Conservation (phyloP, 2,888 invertebrate genomes). For the Dorcus parallelipipedus region DNA sequence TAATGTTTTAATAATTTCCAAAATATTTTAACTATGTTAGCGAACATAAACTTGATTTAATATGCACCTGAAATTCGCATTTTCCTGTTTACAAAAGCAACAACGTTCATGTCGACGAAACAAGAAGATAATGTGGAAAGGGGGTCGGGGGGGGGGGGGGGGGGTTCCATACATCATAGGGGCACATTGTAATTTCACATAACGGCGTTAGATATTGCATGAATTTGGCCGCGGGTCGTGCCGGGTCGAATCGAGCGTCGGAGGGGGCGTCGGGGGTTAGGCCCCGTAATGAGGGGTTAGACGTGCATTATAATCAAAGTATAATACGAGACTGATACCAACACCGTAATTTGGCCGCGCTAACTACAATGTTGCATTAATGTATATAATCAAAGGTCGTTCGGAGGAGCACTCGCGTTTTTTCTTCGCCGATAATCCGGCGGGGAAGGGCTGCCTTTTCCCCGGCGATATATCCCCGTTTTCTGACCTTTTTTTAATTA, state of each 20-base stretch:
- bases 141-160: slow-evolving; percentile 4
- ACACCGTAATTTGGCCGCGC: slow-evolving; percentile 26
- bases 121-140: slow-evolving; percentile 1
- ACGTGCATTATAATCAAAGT: slow-evolving; percentile 26
- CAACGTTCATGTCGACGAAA: slow-evolving; percentile 6
- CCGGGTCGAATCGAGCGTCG: neutral
- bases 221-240: slow-evolving; percentile 14
- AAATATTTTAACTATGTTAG: no score
- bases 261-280: slow-evolving; percentile 14
- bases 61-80: slow-evolving; percentile 6
- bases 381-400: slow-evolving; percentile 19
- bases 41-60: no score
- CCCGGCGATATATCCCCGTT: neutral
- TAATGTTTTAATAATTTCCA: no score
- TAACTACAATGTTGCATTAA: slow-evolving; percentile 26
- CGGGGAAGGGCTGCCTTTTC: neutral
- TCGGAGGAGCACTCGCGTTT: slow-evolving; percentile 4
- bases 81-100: slow-evolving; percentile 10
- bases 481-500: slow-evolving; percentile 11
- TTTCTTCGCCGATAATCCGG: neutral
- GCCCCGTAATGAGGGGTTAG: slow-evolving; percentile 24
- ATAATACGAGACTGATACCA: slow-evolving; percentile 28
- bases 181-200: slow-evolving; percentile 10
- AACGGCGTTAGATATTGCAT: slow-evolving; percentile 10
- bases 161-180: slow-evolving; percentile 11